These are phyloP conservation scores for Drosophila testacea DNA, from an alignment of 2,888 invertebrate species.

Conservation along the genomic window DNA sequence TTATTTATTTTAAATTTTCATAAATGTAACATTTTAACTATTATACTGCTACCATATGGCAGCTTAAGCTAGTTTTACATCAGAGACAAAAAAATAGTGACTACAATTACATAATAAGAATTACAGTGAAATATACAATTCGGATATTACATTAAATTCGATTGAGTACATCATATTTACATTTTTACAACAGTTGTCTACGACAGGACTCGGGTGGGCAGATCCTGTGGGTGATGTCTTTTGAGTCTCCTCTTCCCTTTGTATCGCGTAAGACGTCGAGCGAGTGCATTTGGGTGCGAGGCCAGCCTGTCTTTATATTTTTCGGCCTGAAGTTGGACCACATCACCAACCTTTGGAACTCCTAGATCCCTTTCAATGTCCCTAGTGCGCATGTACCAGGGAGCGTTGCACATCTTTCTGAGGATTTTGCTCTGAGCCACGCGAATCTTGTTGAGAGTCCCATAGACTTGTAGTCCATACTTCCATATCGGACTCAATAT, in stretches of 20 bases:
- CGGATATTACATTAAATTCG: background rate
- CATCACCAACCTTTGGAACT: constrained; percentile 2
- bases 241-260: background rate
- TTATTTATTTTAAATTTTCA: background rate
- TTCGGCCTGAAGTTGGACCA: background rate
- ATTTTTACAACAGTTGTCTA: background rate
- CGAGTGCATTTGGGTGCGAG: constrained; percentile 2
- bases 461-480: too few species aligned
- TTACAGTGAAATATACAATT: background rate
- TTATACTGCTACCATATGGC: background rate
- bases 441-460: background rate
- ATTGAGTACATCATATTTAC: background rate
- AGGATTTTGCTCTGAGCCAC: constrained; percentile 2
- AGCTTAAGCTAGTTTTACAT: constrained; percentile 2
- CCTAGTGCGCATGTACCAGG: constrained; percentile 13
- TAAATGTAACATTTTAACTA: background rate
- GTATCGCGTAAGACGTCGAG: background rate
- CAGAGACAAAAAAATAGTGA: background rate
- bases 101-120: background rate
- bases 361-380: constrained; percentile 1
- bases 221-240: background rate
- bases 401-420: background rate
- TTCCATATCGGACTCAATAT: too few species aligned
- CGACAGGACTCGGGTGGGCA: background rate
- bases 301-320: background rate